phyloP scores from a whole-genome alignment of 2,888 invertebrate species.

The Xestoiulus laeticollis region DNA sequence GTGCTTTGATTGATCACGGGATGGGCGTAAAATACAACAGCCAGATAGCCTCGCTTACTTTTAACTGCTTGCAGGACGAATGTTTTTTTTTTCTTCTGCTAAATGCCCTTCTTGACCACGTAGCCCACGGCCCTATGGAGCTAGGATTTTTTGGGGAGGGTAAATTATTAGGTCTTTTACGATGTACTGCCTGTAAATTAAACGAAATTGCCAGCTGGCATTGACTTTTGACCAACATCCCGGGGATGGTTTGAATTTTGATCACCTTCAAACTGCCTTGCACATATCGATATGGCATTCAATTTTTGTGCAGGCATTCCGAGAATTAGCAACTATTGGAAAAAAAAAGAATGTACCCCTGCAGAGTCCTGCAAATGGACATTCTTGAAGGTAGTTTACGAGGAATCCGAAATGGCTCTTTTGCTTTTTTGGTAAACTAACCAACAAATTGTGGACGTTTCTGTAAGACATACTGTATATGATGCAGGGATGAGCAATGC shows the following conservation, averaged over 20 bases:
- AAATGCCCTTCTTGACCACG: slow-evolving; percentile 15
- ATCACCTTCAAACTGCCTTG: slow-evolving; percentile 4
- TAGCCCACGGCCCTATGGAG: background rate
- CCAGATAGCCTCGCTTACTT: background rate
- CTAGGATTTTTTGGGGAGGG: background rate
- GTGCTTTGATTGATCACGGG: background rate
- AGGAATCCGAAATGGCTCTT: background rate
- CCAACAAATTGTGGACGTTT: background rate
- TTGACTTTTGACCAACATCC: slow-evolving; percentile 5
- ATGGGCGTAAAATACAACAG: slow-evolving; percentile 19
- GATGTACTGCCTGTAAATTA: slow-evolving; percentile 18
- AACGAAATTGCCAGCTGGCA: background rate
- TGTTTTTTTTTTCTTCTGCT: slow-evolving; percentile 4
- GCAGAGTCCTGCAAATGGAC: background rate
- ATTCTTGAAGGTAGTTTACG: background rate
- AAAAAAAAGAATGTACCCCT: background rate
- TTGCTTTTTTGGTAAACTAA: background rate
- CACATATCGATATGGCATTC: background rate
- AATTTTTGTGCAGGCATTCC: background rate
- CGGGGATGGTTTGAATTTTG: background rate
- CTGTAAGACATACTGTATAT: background rate
- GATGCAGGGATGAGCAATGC: background rate
- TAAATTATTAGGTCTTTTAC: background rate
- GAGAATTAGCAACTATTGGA: background rate
- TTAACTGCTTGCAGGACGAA: slow-evolving; percentile 16